phyloP scores from a whole-genome alignment of 2,888 invertebrate species.

The Watsonalla binaria region DNA sequence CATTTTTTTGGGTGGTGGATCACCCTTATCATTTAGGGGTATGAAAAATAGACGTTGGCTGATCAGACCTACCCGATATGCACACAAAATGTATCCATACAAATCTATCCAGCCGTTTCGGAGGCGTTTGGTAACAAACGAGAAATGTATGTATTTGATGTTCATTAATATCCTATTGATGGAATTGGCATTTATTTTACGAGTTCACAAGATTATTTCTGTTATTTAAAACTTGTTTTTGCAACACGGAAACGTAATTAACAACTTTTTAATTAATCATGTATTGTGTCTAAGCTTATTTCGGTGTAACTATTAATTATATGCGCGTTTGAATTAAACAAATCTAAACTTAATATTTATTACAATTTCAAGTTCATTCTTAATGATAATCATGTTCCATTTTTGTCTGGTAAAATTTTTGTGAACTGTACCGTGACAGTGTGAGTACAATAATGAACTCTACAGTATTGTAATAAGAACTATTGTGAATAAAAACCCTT shows the following conservation, averaged over 20 bases:
- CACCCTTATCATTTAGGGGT: no score
- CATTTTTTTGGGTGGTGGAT: no score
- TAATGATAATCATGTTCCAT: background rate
- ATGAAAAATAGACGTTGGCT: no score
- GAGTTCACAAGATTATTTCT: background rate
- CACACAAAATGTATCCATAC: no score
- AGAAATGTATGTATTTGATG: no score
- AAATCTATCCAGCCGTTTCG: no score
- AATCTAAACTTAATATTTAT: background rate
- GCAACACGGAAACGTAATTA: background rate
- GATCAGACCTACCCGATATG: no score
- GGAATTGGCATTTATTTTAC: background rate
- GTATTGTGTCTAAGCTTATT: background rate
- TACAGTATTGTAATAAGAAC: constrained; percentile 9
- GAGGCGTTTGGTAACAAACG: no score
- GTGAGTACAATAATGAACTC: constrained; percentile 11
- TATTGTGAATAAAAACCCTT: background rate
- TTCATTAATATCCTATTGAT: no score
- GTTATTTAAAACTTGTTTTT: background rate
- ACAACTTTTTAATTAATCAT: background rate
- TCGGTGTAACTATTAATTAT: background rate
- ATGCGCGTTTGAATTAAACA: background rate
- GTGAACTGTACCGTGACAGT: background rate
- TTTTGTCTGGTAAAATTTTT: background rate
- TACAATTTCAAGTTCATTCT: no score